Percentiles rank a stretch among this genome's conserved stretches.
These are phyloP conservation scores for Paramormyrops hopkinsi DNA, from an alignment of 2,797 vertebrate species.

Conservation along the genomic window DNA sequence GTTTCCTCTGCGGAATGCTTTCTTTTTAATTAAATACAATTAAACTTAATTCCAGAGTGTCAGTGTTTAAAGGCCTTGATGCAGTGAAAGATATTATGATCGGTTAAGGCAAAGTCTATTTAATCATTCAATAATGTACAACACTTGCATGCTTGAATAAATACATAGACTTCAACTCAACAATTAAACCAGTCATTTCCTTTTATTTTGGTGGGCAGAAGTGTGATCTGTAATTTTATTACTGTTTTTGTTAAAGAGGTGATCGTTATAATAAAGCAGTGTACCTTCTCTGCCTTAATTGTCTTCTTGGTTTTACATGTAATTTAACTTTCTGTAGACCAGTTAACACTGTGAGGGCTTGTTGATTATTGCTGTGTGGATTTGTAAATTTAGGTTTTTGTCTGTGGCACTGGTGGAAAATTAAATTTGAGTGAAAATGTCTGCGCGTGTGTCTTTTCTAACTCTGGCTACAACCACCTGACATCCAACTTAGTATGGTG, in stretches of 20 bases:
- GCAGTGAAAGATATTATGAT: constrained; percentile 17
- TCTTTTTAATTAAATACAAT: constrained; percentile 23
- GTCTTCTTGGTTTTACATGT: constrained; percentile 40
- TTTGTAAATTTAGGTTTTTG: constrained; percentile 38
- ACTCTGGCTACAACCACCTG: constrained; percentile 4
- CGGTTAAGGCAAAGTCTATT: constrained; percentile 4
- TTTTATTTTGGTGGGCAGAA: constrained; percentile 25
- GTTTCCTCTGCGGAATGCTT: constrained; percentile 13
- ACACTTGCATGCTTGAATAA: constrained; percentile 26
- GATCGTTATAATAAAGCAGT: constrained; percentile 33
- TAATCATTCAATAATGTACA: constrained; percentile 38
- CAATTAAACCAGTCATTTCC: constrained; percentile 23
- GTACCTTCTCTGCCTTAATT: constrained; percentile 59
- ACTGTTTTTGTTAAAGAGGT: constrained; percentile 35
- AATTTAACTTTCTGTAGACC: constrained; percentile 52
- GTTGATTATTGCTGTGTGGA: constrained; percentile 47
- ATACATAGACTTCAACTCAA: constrained; percentile 16
- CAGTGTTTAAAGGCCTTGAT: constrained; percentile 16
- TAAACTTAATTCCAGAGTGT: constrained; percentile 16
- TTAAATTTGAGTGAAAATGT: constrained; percentile 21
- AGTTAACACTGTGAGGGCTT: constrained; percentile 58
- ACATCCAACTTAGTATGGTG: neutral
- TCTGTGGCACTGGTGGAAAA: constrained; percentile 44
- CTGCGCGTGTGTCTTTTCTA: neutral
- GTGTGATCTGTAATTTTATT: constrained; percentile 36